These are phyloP conservation scores for Leucoma salicis DNA, from an alignment of 2,888 invertebrate species.

Conservation along the genomic window DNA sequence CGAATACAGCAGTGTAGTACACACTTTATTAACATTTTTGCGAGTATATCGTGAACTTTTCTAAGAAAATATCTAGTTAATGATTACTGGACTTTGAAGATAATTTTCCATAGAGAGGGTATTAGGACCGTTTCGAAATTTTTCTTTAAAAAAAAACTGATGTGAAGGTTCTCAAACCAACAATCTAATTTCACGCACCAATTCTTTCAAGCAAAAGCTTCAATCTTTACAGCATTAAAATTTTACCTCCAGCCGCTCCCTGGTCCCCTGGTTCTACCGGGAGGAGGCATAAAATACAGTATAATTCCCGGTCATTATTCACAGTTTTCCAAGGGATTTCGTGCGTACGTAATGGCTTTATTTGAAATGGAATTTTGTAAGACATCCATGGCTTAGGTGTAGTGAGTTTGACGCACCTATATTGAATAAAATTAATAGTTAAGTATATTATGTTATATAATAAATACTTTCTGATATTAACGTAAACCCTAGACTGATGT, in stretches of 20 bases:
- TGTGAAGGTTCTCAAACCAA: constrained; percentile 38
- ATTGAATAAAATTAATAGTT: constrained; percentile 32
- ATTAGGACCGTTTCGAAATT: not conserved
- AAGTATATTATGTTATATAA: not conserved
- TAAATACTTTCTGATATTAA: no score
- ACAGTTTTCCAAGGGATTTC: constrained; percentile 57
- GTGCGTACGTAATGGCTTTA: constrained; percentile 59
- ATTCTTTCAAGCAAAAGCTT: constrained; percentile 51
- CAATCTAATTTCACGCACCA: constrained; percentile 65
- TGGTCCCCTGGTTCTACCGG: constrained; percentile 18
- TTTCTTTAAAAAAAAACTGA: constrained; percentile 35
- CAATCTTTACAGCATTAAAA: constrained; percentile 58
- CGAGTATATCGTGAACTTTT: no score
- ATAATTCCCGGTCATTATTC: constrained; percentile 66
- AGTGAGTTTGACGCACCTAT: constrained; percentile 12
- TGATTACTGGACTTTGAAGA: no score
- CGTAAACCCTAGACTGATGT: no score
- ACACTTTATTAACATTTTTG: no score
- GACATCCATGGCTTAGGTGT: constrained; percentile 31
- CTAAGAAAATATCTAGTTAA: no score
- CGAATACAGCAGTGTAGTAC: no score
- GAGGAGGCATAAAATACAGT: constrained; percentile 59
- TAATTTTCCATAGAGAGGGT: constrained; percentile 6
- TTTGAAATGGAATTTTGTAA: constrained; percentile 55
- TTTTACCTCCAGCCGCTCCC: constrained; percentile 31